phyloP scores from a whole-genome alignment of 2,113 vertebrate genomes.

The Pelobates fuscus region DNA sequence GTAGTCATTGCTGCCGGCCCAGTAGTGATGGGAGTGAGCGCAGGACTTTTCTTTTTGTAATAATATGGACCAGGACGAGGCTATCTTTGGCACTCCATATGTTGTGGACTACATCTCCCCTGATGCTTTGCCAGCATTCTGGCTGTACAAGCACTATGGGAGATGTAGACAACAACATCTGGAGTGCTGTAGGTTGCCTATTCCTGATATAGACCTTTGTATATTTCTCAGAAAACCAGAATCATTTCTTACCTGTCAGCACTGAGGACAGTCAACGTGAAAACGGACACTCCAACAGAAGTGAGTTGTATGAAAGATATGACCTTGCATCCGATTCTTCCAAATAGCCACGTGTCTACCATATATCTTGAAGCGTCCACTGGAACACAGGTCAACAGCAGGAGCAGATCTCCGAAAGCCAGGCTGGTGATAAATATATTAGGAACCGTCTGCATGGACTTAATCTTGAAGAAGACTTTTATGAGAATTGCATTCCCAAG shows the following conservation, averaged over 20 bases:
- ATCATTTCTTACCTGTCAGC: conserved; percentile 77
- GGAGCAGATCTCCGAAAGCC: conserved; percentile 77
- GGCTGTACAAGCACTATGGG: too few species aligned
- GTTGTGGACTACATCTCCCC: too few species aligned
- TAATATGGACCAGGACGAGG: too few species aligned
- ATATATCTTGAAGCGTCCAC: conserved; percentile 74
- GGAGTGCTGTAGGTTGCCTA: too few species aligned
- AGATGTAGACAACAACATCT: too few species aligned
- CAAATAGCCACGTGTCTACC: conserved; percentile 76
- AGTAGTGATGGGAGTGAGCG: too few species aligned
- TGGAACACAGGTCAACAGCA: conserved; percentile 76
- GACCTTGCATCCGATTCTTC: conserved; percentile 76
- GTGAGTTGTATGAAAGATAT: conserved; percentile 79
- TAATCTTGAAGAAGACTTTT: conserved; percentile 80
- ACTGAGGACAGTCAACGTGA: conserved; percentile 78
- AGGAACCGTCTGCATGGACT: conserved; percentile 78
- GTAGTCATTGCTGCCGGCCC: too few species aligned
- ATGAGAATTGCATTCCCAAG: conserved; percentile 78
- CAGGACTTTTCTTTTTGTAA: too few species aligned
- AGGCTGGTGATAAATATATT: conserved; percentile 81
- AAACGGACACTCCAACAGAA: conserved; percentile 79
- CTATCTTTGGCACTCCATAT: too few species aligned
- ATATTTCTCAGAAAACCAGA: too few species aligned
- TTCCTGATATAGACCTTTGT: too few species aligned
- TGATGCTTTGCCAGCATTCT: too few species aligned